Evolutionary conservation across 2,797 vertebrate genomes (phyloP).

Genomic region (Centropyge bicolor): DNA sequence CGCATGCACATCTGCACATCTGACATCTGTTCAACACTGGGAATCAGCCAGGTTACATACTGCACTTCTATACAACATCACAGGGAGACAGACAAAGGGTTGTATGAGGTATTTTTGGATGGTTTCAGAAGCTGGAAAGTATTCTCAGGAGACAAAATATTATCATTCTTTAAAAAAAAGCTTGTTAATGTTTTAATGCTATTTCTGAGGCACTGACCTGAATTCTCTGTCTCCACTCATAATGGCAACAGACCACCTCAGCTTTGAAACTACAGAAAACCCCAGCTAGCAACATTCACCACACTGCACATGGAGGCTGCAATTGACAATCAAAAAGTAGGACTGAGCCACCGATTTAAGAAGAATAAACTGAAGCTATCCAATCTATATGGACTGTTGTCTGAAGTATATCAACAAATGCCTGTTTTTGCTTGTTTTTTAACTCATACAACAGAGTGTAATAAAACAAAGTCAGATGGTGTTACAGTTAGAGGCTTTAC

Average conservation of each 20-base stretch:
- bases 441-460: background rate
- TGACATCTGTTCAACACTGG: constrained; percentile 78
- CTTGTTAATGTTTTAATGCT: background rate
- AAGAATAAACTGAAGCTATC: background rate
- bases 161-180: background rate
- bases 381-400: background rate
- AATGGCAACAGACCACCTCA: background rate
- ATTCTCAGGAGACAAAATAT: background rate
- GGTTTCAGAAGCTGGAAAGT: constrained; percentile 27
- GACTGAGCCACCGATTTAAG: background rate
- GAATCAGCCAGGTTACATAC: constrained; percentile 68
- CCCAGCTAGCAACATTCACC: background rate
- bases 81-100: constrained; percentile 14
- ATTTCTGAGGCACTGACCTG: background rate
- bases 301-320: background rate
- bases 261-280: background rate
- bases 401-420: background rate
- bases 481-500: background rate
- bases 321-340: background rate
- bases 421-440: constrained; percentile 7
- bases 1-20: constrained; percentile 81
- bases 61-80: constrained; percentile 47
- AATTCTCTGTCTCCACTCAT: background rate
- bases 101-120: constrained; percentile 4
- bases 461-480: background rate